phyloP scores from a whole-genome alignment of 2,113 vertebrate species.

The Cephalopterus ornatus region DNA sequence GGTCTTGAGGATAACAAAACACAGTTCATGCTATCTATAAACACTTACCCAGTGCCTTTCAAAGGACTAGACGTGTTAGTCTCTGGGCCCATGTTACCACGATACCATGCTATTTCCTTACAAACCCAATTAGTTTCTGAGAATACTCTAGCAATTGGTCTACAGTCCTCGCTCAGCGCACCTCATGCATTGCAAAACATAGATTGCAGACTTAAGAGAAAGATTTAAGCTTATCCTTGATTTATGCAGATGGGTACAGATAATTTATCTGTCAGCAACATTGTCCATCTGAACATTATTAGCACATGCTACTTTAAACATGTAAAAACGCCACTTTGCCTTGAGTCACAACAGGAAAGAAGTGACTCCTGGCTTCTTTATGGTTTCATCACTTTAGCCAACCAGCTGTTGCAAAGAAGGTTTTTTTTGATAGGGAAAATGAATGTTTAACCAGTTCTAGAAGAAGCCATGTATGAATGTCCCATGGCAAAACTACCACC shows the following conservation, averaged over 20 bases:
- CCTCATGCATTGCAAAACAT: neutral
- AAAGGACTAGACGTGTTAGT: neutral
- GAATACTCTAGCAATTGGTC: neutral
- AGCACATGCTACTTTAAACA: neutral
- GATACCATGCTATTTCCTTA: neutral
- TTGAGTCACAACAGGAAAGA: neutral
- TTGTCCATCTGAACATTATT: neutral
- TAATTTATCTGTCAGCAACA: neutral
- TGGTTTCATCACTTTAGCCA: neutral
- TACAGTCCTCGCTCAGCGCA: fast-evolving
- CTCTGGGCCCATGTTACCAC: neutral
- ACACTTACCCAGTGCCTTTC: neutral
- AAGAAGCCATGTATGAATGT: neutral
- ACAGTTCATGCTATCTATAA: neutral
- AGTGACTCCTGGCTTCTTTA: neutral
- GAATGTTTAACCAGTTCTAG: neutral
- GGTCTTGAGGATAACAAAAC: neutral
- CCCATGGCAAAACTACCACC: neutral
- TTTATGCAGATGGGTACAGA: neutral
- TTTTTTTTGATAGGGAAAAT: neutral
- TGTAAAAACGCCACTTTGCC: neutral
- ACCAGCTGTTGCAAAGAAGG: neutral
- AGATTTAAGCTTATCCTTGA: neutral
- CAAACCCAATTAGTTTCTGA: neutral
- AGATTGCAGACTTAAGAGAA: neutral